Percentiles rank a stretch among this genome's conserved stretches.
phyloP scores from a whole-genome alignment of 2,113 vertebrate genomes.

The Turdus rufiventris region DNA sequence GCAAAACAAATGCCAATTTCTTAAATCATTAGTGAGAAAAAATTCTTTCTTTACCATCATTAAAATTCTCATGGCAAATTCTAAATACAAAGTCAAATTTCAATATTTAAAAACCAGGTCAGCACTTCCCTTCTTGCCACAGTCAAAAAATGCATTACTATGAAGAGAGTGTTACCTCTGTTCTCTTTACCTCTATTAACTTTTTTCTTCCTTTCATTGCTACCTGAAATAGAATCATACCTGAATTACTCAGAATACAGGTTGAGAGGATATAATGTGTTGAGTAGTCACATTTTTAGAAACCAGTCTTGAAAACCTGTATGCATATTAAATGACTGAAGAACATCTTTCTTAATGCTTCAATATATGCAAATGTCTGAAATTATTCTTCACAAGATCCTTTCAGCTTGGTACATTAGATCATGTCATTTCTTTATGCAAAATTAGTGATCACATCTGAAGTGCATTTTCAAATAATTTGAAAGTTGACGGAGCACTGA shows the following conservation, averaged over 20 bases:
- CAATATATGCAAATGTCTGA: background rate
- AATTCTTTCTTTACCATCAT: background rate
- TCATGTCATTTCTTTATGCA: slow-evolving; percentile 6
- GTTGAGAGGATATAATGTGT: background rate
- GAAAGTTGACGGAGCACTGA: background rate
- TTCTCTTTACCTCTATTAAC: background rate
- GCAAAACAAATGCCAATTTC: background rate
- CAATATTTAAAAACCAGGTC: background rate
- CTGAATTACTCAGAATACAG: background rate
- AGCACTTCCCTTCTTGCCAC: background rate
- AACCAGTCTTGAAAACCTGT: background rate
- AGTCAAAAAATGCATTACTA: background rate
- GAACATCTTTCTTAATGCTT: background rate
- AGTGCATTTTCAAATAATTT: background rate
- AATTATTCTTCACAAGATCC: slow-evolving; percentile 28
- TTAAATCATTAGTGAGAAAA: background rate
- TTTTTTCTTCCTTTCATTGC: background rate
- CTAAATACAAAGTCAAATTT: background rate
- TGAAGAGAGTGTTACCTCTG: background rate
- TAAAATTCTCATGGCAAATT: background rate
- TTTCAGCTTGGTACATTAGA: slow-evolving; percentile 6
- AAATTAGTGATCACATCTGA: background rate
- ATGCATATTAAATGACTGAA: background rate
- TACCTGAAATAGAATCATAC: background rate
- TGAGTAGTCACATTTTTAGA: slow-evolving; percentile 29